Base-by-base conservation (phyloP, 2,113 vertebrate genomes). In the Myotis yumanensis region DNA sequence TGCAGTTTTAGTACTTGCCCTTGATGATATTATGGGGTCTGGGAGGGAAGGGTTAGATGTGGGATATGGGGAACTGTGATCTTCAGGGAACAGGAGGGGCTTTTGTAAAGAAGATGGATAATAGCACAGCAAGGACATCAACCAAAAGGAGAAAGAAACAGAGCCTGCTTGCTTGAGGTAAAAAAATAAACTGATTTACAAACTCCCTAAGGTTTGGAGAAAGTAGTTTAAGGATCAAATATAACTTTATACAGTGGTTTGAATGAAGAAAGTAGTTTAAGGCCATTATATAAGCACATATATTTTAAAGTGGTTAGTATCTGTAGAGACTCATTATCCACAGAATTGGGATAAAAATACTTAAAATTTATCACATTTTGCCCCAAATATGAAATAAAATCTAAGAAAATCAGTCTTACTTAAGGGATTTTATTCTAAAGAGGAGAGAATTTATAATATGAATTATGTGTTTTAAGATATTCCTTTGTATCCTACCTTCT, bases 301-400 rank as follows among this genome's bases (percentile, higher is more conserved):
- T 35, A 83, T 40, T 77, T 59, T 57, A 51, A 46, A 77, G 25
- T 86, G 30, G 8, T 89, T 81, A 90, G 23, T 80, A 94, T 79
- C 77, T 88, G 8, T 66, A 66, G 54, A 89, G 69, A 43, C 11
- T 75, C 35, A n/a, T 71, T 71, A n/a, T 80, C 59, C 57, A 40
- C 4, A 14, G 4, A 77, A 75, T 64, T 72, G 30, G 28, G 52
- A 35, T 85, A 18, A 7, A 64, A 62, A 89, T 30, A 40, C 69
- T 91, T 91, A 23, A 91, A 57, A 43, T 72, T n/a, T 79, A 66
- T 66, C 23, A 73, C 28, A 69, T 85, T 76, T 91, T 73, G 43
- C 43, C 51, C 30, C 69, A 82, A 62, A 90, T 51, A 73, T 30
- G 15, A 89, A 96, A 81, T 85, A 11, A 90, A 96, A 91, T 89